Percentiles rank a stretch among this genome's conserved stretches.
These are phyloP conservation scores for Eciton burchellii DNA, from an alignment of 1,140 invertebrate species.

Conservation along the genomic window DNA sequence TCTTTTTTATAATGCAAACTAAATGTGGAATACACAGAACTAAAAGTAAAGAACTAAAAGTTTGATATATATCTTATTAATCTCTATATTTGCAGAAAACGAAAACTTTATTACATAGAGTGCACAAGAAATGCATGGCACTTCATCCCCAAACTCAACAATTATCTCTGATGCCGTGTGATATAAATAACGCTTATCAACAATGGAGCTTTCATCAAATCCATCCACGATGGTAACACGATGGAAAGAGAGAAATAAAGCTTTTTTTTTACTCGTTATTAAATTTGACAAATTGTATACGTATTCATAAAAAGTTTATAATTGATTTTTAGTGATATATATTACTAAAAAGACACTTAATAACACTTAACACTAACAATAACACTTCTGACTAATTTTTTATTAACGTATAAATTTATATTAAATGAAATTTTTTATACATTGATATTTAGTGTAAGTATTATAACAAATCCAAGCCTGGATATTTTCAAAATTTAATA, in stretches of 20 bases:
- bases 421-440: not conserved
- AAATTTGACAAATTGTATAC: slow-evolving; percentile 2
- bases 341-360: too few species aligned
- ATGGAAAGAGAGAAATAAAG: not conserved
- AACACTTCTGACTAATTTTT: slow-evolving; percentile 16
- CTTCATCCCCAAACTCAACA: slow-evolving; percentile 93
- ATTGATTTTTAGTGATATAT: slow-evolving; percentile 27
- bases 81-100: slow-evolving; percentile 84
- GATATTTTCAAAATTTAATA: slow-evolving; percentile 4
- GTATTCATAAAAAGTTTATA: not conserved
- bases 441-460: not conserved
- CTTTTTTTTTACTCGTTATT: slow-evolving; percentile 18
- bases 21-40: too few species aligned
- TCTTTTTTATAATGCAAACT: not conserved
- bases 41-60: too few species aligned
- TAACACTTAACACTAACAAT: too few species aligned
- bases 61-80: not conserved
- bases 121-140: slow-evolving; percentile 94
- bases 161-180: slow-evolving; percentile 92
- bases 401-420: slow-evolving; percentile 27
- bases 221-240: slow-evolving; percentile 89
- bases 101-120: slow-evolving; percentile 91
- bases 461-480: not conserved
- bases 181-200: slow-evolving; percentile 94
- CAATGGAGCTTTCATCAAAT: slow-evolving; percentile 95